Evolutionary conservation across 1,140 invertebrate genomes (phyloP).

Genomic region (Cryptotermes secundus): DNA sequence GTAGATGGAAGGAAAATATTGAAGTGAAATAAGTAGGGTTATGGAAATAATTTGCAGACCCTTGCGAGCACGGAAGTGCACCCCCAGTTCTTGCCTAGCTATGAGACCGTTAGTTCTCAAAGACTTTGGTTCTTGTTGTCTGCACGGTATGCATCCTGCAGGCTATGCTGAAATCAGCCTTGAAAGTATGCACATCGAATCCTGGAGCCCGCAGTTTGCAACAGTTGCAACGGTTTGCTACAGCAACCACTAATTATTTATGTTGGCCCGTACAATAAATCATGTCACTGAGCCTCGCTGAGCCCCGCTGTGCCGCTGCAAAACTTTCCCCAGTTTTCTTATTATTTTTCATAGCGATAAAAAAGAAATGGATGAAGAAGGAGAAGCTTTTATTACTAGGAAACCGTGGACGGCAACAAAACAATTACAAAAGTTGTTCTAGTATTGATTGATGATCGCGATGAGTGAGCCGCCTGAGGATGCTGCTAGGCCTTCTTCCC

Average conservation of each 20-base stretch:
- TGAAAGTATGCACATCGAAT: too few relatives aligned
- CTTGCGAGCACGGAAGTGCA: too few relatives aligned
- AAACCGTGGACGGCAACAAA: conserved; percentile 2
- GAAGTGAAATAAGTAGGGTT: too few relatives aligned
- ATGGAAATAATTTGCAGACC: too few relatives aligned
- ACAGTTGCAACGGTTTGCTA: not conserved
- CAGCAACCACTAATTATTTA: not conserved
- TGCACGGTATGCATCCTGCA: too few relatives aligned
- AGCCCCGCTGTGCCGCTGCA: not conserved
- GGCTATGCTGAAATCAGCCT: too few relatives aligned
- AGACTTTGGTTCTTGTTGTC: too few relatives aligned
- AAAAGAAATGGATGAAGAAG: conserved; percentile 8
- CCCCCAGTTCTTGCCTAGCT: too few relatives aligned
- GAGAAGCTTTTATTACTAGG: conserved; percentile 9
- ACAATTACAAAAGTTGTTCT: conserved; percentile 2
- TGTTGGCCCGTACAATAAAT: not conserved
- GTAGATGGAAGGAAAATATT: too few relatives aligned
- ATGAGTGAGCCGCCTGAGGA: not conserved
- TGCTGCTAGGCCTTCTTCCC: too few relatives aligned
- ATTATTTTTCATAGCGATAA: conserved; percentile 2
- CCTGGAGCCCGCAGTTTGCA: too few relatives aligned
- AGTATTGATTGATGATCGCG: not conserved
- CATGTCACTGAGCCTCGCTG: not conserved
- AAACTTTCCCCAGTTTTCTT: conserved; percentile 11
- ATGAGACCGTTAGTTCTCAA: too few relatives aligned